Evolutionary conservation across 2,888 invertebrate species (phyloP).

Genomic region (Drosophila emarginata): DNA sequence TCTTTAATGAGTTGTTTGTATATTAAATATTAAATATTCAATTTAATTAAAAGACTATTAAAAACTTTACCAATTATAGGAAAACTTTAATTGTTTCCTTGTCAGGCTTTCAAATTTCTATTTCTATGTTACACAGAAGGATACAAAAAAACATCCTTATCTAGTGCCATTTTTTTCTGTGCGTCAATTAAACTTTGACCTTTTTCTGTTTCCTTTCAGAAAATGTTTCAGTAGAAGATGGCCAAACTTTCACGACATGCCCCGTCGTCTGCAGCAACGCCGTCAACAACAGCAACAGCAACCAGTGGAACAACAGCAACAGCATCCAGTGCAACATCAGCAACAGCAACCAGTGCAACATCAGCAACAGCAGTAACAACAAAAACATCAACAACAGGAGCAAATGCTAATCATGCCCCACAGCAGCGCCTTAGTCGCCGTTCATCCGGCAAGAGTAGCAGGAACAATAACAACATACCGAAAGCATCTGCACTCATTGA

Average conservation of each 20-base stretch:
- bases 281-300: conserved; percentile 59
- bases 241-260: conserved; percentile 83
- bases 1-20: too few species aligned
- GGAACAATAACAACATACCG: conserved; percentile 23
- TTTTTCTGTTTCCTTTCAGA: conserved; percentile 65
- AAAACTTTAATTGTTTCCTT: not conserved
- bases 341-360: conserved; percentile 10
- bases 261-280: conserved; percentile 77
- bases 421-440: conserved; percentile 31
- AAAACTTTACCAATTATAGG: too few species aligned
- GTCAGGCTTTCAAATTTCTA: not conserved
- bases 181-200: conserved; percentile 10
- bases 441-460: conserved; percentile 24
- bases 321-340: conserved; percentile 52
- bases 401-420: conserved; percentile 25
- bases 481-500: conserved; percentile 56
- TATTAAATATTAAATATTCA: too few species aligned
- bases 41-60: too few species aligned
- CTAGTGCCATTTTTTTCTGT: too few species aligned
- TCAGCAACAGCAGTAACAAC: not conserved
- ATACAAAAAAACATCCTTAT: conserved; percentile 29
- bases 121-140: conserved; percentile 17
- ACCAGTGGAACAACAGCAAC: conserved; percentile 44
- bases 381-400: conserved; percentile 1
- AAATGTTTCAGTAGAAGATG: conserved; percentile 83